These are phyloP conservation scores for Centroberyx gerrardi DNA, from an alignment of 2,797 vertebrate species.

Conservation along the genomic window DNA sequence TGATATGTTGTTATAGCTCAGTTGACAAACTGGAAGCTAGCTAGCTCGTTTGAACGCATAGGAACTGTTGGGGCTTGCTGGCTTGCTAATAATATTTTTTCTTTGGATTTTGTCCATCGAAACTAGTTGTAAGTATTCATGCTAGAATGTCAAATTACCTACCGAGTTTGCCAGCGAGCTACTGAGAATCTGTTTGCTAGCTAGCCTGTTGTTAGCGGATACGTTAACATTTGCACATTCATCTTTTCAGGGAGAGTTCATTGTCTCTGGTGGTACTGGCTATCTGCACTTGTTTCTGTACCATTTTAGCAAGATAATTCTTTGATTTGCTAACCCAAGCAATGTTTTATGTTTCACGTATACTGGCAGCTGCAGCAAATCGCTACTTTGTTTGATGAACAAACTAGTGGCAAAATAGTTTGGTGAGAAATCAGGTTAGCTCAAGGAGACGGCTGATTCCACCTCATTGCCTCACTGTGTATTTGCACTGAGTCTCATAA, in stretches of 20 bases:
- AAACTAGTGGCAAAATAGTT: constrained; percentile 40
- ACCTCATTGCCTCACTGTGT: constrained; percentile 35
- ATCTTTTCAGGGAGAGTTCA: constrained; percentile 61
- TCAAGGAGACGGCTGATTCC: constrained; percentile 32
- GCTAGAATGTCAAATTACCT: constrained; percentile 36
- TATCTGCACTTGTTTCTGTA: constrained; percentile 11
- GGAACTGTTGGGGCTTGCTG: constrained; percentile 34
- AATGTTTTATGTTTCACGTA: neutral
- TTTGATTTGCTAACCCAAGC: neutral
- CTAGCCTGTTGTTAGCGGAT: constrained; percentile 78
- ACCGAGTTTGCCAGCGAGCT: constrained; percentile 44
- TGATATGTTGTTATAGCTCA: constrained; percentile 72
- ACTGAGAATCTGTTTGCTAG: constrained; percentile 55
- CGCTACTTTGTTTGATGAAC: constrained; percentile 38
- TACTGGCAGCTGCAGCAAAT: constrained; percentile 23
- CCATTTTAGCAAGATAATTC: neutral
- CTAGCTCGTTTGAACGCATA: constrained; percentile 52
- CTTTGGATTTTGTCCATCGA: constrained; percentile 16
- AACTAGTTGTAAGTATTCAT: constrained; percentile 25
- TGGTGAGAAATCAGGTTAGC: constrained; percentile 26
- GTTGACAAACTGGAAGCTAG: constrained; percentile 75
- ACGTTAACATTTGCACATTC: constrained; percentile 73
- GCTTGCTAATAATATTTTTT: constrained; percentile 29
- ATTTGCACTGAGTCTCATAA: constrained; percentile 23
- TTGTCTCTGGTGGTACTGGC: constrained; percentile 47